Conservation (phyloP, 2,113 vertebrate genomes). For the Tragelaphus strepsiceros region DNA sequence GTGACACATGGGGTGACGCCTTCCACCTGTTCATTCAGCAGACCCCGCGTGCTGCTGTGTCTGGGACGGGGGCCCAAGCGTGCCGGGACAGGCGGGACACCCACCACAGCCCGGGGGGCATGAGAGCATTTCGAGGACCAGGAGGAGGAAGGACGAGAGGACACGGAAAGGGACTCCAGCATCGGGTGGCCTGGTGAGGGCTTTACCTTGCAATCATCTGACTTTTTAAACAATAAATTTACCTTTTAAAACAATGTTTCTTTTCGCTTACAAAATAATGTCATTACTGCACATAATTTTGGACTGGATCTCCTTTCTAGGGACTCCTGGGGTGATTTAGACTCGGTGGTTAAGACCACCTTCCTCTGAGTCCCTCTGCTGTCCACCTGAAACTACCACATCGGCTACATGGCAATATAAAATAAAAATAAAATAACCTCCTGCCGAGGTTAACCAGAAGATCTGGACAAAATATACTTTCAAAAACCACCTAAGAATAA, state of each 20-base stretch:
- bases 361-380: background rate
- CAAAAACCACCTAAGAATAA: background rate
- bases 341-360: background rate
- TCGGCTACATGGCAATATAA: background rate
- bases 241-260: background rate
- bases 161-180: fast-evolving
- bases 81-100: background rate
- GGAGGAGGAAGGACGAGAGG: background rate
- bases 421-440: background rate
- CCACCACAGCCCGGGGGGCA: background rate
- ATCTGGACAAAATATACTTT: background rate
- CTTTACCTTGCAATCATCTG: background rate
- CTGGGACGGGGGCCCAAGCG: background rate
- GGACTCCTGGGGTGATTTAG: background rate
- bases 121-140: fast-evolving
- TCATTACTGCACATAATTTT: background rate
- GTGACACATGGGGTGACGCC: background rate
- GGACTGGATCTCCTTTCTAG: background rate
- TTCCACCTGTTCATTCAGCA: background rate
- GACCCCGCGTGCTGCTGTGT: fast-evolving
- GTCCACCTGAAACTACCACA: background rate
- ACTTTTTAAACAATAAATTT: background rate
- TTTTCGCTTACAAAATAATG: background rate
- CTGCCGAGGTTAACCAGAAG: background rate
- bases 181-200: fast-evolving